Base-by-base conservation (phyloP, 2,888 invertebrate species). In the Poecilus cupreus region DNA sequence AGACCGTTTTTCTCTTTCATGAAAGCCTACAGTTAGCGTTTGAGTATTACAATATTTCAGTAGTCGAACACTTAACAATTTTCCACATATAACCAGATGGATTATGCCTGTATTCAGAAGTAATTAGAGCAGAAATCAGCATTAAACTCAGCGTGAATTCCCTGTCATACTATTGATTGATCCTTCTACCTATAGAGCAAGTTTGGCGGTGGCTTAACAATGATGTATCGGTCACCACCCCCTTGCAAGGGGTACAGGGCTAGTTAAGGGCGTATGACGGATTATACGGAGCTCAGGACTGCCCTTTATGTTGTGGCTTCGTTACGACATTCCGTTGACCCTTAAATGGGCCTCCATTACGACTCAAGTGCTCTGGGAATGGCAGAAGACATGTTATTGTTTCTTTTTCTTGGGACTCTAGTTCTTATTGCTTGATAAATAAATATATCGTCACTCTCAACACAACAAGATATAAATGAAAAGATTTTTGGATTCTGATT, bases 351-450 rank as follows among this genome's bases (percentile, higher is more conserved):
- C 13, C 26, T 26, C 60, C 60, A 60, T 60, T 60, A 60, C 60
- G 60, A 6, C 13, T 26, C 24, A 60, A 60, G 54, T 54, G 54
- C 54, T 20, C 11, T 11, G 22, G n/a, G n/a, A 60, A 60, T 26
- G 26, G 10, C n/a, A 20, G n/a, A n/a, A 51, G 26, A 32, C 60
- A 11, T 22, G 60, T 60, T 60, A 60, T 60, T 60, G 60, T 60
- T 60, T 60, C 60, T 60, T 26, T 60, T 60, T 60, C 60, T n/a
- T n/a, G n/a, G n/a, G n/a, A n/a, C n/a, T 60, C 60, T 26, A 13
- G n/a, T 54, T 11, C 54, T 54, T 54, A 54, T 54, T 54, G 20
- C 54, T 10, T n/a, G n/a, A n/a, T n/a, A n/a, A n/a, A n/a, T n/a
- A n/a, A n/a, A n/a, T n/a, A n/a, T n/a, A n/a, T n/a, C n/a, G n/a